These are phyloP conservation scores for Xanthorhoe designata DNA, from an alignment of 2,888 invertebrate species.

Conservation along the genomic window DNA sequence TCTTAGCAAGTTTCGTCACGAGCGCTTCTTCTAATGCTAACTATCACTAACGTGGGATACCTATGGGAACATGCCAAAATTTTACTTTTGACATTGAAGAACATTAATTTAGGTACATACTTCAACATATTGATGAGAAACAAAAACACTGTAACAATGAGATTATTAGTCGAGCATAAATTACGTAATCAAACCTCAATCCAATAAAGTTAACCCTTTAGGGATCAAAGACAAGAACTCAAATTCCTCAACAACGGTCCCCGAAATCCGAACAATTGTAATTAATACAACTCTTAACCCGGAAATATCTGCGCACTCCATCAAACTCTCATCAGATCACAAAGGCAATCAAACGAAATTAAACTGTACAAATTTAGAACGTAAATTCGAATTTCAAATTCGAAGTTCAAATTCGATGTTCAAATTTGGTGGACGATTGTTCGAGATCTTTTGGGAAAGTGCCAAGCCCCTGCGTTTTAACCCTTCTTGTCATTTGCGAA, in stretches of 20 bases:
- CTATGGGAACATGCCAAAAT: too few relatives aligned
- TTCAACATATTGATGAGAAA: not conserved
- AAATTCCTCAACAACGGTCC: slow-evolving; percentile 53
- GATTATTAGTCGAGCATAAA: slow-evolving; percentile 22
- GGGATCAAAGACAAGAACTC: slow-evolving; percentile 66
- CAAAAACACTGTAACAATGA: not conserved
- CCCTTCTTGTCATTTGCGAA: slow-evolving; percentile 84
- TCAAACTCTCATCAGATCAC: slow-evolving; percentile 73
- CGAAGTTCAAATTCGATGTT: slow-evolving; percentile 19
- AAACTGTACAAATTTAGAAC: slow-evolving; percentile 68
- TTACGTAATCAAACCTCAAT: slow-evolving; percentile 36
- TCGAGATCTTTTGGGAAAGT: slow-evolving; percentile 74
- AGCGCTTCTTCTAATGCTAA: too few relatives aligned
- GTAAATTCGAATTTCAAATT: slow-evolving; percentile 20
- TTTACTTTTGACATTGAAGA: too few relatives aligned
- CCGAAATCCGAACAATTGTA: slow-evolving; percentile 66
- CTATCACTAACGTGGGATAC: too few relatives aligned
- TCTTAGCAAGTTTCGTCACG: too few relatives aligned
- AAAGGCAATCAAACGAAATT: slow-evolving; percentile 82
- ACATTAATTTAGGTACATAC: not conserved
- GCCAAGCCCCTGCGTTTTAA: slow-evolving; percentile 73
- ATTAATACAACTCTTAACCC: slow-evolving; percentile 78
- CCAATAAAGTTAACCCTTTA: slow-evolving; percentile 39
- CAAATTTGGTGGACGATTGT: slow-evolving; percentile 57
- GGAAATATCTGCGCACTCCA: slow-evolving; percentile 82